Evolutionary conservation across 2,888 invertebrate genomes (phyloP).

Genomic region (Ophion costatus): DNA sequence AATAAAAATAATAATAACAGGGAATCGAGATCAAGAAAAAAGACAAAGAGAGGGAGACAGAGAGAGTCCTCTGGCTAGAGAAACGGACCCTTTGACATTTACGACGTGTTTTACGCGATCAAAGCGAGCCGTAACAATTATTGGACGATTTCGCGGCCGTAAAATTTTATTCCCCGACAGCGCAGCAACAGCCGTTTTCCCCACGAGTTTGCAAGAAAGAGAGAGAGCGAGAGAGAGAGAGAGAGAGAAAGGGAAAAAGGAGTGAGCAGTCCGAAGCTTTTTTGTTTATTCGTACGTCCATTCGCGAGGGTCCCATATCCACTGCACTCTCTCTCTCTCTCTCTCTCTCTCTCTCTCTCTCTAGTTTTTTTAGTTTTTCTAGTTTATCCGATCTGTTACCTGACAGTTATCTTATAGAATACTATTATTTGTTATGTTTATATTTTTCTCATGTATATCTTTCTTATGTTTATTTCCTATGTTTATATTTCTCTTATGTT

Average conservation of each 20-base stretch:
- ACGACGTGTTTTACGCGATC: conserved; percentile 83
- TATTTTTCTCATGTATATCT: too few species aligned
- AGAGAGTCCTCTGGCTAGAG: conserved; percentile 42
- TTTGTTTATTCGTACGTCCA: too few species aligned
- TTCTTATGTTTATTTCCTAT: too few species aligned
- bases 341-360: background rate
- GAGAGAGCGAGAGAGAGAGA: background rate
- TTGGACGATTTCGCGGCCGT: conserved; percentile 82
- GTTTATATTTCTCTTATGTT: too few species aligned
- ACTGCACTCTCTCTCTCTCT: background rate
- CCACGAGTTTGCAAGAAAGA: conserved; percentile 22
- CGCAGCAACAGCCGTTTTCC: conserved; percentile 71
- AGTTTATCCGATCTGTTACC: too few species aligned
- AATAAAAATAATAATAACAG: too few species aligned
- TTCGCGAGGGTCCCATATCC: too few species aligned
- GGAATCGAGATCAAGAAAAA: background rate
- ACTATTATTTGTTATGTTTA: too few species aligned
- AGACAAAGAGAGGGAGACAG: conserved; percentile 23
- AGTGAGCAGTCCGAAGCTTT: background rate
- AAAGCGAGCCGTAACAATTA: conserved; percentile 83
- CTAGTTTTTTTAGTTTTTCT: too few species aligned
- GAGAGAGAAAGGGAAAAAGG: background rate
- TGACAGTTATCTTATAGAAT: too few species aligned
- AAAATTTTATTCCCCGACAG: conserved; percentile 81
- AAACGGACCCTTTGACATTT: conserved; percentile 77